Evolutionary conservation across 2,888 invertebrate genomes (phyloP), one percentile per base, ranked within the genome.

Genomic region (Eupithecia inturbata): DNA sequence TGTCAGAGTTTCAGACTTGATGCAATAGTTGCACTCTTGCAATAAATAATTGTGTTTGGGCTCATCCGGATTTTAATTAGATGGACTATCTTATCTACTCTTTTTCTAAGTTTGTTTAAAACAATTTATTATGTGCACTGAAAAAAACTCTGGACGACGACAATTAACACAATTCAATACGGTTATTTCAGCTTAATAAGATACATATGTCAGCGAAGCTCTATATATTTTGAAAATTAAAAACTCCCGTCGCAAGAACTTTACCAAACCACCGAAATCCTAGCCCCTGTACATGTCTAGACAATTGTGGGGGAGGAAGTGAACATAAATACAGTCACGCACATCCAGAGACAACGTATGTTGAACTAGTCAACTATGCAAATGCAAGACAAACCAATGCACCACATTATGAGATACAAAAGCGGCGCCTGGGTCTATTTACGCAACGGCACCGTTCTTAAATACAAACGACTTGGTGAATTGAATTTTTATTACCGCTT

Each of bases 401-500:
- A 86, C 82, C 81, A 77, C 74, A 82, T 85, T 79, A 84, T 85
- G 53, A 41, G 26, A 67, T 84, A 85, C 84, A 86, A 86, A 87
- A 85, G 82, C 82, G 89, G 88, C 90, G 89, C 88, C 88, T 80
- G 73, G 80, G 75, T 77, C 72, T 57, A 26, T 57, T 87, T 86
- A 84, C 86, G 87, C 84, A 87, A 88, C 77, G 75, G 85, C 82
- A 83, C 77, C 79, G 81, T 80, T 86, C 87, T 85, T 75, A 85
- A 85, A 88, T 89, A 87, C 87, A 87, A 82, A 80, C 77, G 76
- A 82, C 87, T 84, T 79, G 83, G 82, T 85, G 87, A 87, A 90
- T 89, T 90, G 89, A 88, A 88, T 90, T 91, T 91, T 91, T 90
- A 92, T 88, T 87, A 87, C 87, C 81, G 81, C 83, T 83, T 85